Base-by-base conservation (phyloP, 2,113 vertebrate species). In the Cygnus buccinator region DNA sequence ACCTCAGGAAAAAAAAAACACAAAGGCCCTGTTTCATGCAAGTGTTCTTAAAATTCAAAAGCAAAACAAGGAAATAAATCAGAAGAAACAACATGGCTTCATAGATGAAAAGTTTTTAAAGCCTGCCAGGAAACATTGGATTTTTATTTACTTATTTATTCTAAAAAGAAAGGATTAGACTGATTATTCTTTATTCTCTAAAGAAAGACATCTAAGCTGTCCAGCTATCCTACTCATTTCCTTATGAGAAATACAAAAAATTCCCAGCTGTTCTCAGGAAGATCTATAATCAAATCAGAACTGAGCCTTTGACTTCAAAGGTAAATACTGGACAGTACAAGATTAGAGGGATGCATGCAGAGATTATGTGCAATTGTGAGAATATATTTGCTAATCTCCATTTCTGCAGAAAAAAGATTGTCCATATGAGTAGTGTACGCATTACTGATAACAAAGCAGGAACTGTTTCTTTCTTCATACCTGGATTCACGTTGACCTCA, bases 201-300 rank as follows among this genome's bases (percentile, higher is more conserved):
- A 63, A 86, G 37, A 90, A 72, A 94, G 22, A 12, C 35, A 48
- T 52, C 54, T 72, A 71, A 94, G 31, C 68, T 44, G 46, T 22
- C 35, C 35, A 86, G 43, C 0, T 21, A 33, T 71, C 75, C 84
- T 41, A 90, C 92, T 94, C 82, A 92, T 66, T 95, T 90, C 90
- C 95, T 86, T 41, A 44, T 54, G 44, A 76, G 44, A 84, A 91
- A 87, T 2, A 84, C 28, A 90, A 81, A 71, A 80, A 95, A 81
- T 25, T 87, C 92, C 92, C 80, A 70, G 70, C 48, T 84, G 18
- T 93, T 95, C 86, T 87, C 80, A 79, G 96, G 90, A 96, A 96
- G 31, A 58, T 44, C 35, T 61, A 31, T 46, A 86, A 78, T 41
- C 19, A 89, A 80, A 61, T 61, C 41, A 58, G 10, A 87, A 80